phyloP scores from a whole-genome alignment of 2,113 vertebrate species.

The Ahaetulla prasina region DNA sequence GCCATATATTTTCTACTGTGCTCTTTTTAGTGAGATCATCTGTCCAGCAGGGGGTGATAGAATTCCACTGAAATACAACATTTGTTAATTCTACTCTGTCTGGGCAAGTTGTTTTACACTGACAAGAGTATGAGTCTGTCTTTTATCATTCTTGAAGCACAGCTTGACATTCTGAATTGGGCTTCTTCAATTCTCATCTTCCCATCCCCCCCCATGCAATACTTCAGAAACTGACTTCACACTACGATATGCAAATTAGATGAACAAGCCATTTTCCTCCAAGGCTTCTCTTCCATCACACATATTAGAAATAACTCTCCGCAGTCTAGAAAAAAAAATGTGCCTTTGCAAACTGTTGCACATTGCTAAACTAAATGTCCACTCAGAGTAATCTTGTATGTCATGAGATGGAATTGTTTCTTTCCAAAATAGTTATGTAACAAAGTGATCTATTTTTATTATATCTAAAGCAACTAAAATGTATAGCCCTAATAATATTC shows the following conservation, averaged over 20 bases:
- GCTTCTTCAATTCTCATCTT: constrained; percentile 38
- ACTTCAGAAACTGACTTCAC: constrained; percentile 30
- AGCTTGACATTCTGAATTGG: constrained; percentile 64
- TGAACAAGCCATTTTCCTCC: neutral
- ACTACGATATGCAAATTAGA: constrained; percentile 33
- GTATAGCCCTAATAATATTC: neutral
- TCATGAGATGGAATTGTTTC: neutral
- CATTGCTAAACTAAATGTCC: neutral
- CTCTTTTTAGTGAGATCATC: constrained; percentile 10
- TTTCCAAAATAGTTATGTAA: neutral
- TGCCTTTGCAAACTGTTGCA: constrained; percentile 1
- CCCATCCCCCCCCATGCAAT: neutral
- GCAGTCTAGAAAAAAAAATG: neutral
- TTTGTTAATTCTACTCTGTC: constrained; percentile 23
- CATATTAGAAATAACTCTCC: neutral
- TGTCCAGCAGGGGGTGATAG: constrained; percentile 70
- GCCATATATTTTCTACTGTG: constrained; percentile 2
- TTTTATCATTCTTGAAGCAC: constrained; percentile 46
- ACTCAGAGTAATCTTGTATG: neutral
- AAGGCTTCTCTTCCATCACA: neutral
- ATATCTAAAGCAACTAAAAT: neutral
- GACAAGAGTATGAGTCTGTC: constrained; percentile 4
- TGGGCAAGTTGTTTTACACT: constrained; percentile 2
- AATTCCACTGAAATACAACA: constrained; percentile 58
- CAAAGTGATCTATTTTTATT: neutral